Base-by-base conservation (phyloP, 2,113 vertebrate species). In the Apodemus speciosus region DNA sequence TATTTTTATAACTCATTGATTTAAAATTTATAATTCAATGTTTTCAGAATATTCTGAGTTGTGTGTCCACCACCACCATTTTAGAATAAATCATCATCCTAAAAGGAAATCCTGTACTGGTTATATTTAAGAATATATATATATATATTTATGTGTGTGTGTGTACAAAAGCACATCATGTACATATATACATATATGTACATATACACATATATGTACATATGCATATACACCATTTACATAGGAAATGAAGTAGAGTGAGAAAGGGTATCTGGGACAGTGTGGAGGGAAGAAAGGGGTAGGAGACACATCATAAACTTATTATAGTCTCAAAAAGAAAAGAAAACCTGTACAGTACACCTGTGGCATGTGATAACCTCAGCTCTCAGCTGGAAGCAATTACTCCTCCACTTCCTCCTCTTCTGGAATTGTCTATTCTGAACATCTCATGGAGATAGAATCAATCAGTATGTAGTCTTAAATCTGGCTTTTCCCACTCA, bases 41-140 rank as follows among this genome's bases (percentile, higher is more conserved):
- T 66, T 89, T 85, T 79, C 64, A 58, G 49, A 79, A 64, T 43
- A 79, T 30, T 93, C 76, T 30, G 23, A 80, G 15, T 64, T 64
- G 32, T 49, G 40, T 49, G 64, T 87, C 49, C 18, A 68, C 68
- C 23, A 71, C 35, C 30, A 68, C 10, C 49, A 68, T 49, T 85
- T 85, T 85, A 68, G 64, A 93, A 68, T 40, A 27, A 46, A 77
- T 77, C 3, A 83, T 68, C 30, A 62, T 38, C 1, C n/a, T 0
- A 1, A 1, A 51, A 94, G 68, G 40, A 92, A 89, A 79, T 6
- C 8, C 30, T 16, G 2, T 32, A 9, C 40, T 35, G 20, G 75
- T n/a, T 35, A 8, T 3, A 38, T 23, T 21, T 51, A 51, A 3
- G 16, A 35, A 51, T 76, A 76, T 51, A 75, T 3, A 49, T 8